Conservation (phyloP, 2,113 vertebrate species). For the Gobio gobio region DNA sequence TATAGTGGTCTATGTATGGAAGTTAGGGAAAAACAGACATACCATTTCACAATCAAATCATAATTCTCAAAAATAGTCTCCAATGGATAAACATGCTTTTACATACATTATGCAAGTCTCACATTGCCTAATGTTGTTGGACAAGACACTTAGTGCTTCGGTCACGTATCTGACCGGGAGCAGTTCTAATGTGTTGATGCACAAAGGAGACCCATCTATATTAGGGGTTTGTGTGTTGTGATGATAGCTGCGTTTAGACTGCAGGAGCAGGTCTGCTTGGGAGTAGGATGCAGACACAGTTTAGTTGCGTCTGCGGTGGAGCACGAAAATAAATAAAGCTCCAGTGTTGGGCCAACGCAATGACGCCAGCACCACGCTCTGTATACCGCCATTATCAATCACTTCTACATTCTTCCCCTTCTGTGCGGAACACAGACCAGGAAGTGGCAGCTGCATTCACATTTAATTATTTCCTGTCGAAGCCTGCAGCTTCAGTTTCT, state of each 20-base stretch:
- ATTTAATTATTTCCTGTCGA: conserved; percentile 76
- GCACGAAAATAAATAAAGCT: conserved; percentile 74
- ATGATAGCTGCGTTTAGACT: conserved; percentile 56
- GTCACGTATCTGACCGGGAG: conserved; percentile 8
- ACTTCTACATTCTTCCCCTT: conserved; percentile 66
- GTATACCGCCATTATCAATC: conserved; percentile 69
- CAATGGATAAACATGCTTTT: background rate
- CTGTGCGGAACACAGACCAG: conserved; percentile 62
- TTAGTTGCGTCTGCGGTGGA: conserved; percentile 64
- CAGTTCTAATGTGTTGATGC: conserved; percentile 15
- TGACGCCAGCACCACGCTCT: conserved; percentile 66
- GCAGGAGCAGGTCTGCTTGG: conserved; percentile 49
- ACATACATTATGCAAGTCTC: background rate
- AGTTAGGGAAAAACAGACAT: conserved; percentile 25
- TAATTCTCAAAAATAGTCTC: background rate
- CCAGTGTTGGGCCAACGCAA: conserved; percentile 59
- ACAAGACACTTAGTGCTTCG: background rate
- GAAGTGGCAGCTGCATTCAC: conserved; percentile 65
- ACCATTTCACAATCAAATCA: background rate
- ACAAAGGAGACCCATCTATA: conserved; percentile 21
- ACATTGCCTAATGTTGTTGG: background rate
- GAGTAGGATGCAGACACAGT: conserved; percentile 67
- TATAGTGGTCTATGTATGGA: conserved; percentile 79
- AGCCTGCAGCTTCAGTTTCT: conserved; percentile 64
- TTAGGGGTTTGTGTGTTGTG: conserved; percentile 35